These are phyloP conservation scores for Meriones psammophilus DNA, from an alignment of 2,797 vertebrate species.

Conservation along the genomic window DNA sequence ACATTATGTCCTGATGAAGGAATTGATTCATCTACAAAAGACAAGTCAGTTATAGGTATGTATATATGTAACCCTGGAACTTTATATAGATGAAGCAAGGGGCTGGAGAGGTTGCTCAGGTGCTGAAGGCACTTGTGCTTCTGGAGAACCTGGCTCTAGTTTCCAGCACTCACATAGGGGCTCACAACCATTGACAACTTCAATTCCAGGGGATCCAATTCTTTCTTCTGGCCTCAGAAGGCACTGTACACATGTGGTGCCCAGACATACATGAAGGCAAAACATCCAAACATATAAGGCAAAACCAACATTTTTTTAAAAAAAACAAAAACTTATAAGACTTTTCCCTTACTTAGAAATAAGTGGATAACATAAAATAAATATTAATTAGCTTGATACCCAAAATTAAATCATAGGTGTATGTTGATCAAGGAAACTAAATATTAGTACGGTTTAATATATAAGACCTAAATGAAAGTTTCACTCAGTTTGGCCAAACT, in stretches of 20 bases:
- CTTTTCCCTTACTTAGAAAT: not conserved
- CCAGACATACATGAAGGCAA: not conserved
- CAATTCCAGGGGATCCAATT: not conserved
- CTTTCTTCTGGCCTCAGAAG: not conserved
- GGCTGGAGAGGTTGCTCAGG: not conserved
- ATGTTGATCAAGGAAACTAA: not conserved
- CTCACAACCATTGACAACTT: not conserved
- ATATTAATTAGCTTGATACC: not conserved
- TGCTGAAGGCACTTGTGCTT: not conserved
- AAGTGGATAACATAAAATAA: not conserved
- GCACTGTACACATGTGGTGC: not conserved
- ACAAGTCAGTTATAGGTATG: not conserved
- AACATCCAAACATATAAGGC: not conserved
- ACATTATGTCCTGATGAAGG: not conserved
- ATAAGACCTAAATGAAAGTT: not conserved
- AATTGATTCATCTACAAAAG: not conserved
- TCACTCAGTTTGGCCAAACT: not conserved
- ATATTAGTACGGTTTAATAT: not conserved
- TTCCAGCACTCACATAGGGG: not conserved
- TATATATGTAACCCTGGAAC: not conserved
- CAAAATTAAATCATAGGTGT: not conserved
- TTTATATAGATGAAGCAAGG: not conserved
- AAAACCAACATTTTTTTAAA: not conserved
- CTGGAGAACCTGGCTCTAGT: not conserved
- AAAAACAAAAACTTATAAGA: not conserved